These are phyloP conservation scores for Colletes collaris DNA, from an alignment of 2,888 invertebrate genomes.

Conservation along the genomic window DNA sequence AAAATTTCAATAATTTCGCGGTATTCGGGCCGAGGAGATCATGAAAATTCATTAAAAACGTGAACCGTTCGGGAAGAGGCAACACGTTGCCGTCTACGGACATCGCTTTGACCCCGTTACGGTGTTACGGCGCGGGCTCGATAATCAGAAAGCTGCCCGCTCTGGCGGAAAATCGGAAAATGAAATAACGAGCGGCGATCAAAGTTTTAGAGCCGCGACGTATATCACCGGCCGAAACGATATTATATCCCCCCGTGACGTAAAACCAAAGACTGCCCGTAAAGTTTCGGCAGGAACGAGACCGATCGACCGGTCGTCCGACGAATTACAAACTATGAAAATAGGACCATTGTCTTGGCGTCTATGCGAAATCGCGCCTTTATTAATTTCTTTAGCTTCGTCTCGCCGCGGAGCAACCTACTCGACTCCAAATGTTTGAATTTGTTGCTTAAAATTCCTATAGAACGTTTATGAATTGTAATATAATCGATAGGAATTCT, in stretches of 20 bases:
- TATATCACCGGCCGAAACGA: slow-evolving; percentile 9
- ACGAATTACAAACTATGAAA: slow-evolving; percentile 33
- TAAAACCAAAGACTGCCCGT: slow-evolving; percentile 31
- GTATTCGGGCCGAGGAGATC: not conserved
- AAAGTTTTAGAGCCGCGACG: slow-evolving; percentile 36
- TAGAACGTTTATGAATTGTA: too few relatives aligned
- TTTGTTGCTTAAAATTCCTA: too few relatives aligned
- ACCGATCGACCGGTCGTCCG: slow-evolving; percentile 7
- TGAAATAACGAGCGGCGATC: slow-evolving; percentile 52
- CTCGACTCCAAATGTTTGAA: too few relatives aligned
- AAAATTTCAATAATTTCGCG: not conserved
- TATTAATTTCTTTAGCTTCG: not conserved
- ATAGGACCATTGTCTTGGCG: not conserved
- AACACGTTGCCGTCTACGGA: slow-evolving; percentile 22
- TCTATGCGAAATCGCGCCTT: not conserved
- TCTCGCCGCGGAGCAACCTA: too few relatives aligned
- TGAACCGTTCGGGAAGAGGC: slow-evolving; percentile 3
- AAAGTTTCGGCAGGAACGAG: slow-evolving; percentile 23
- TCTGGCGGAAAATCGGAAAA: slow-evolving; percentile 52
- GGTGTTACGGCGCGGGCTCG: slow-evolving; percentile 1
- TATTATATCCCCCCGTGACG: slow-evolving; percentile 24
- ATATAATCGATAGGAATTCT: too few relatives aligned
- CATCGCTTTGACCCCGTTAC: slow-evolving; percentile 50
- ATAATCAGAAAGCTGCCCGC: slow-evolving; percentile 41
- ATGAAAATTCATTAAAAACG: slow-evolving; percentile 42